These are phyloP conservation scores for Schizothorax lantsangensis DNA, from an alignment of 2,797 vertebrate species.

Conservation along the genomic window DNA sequence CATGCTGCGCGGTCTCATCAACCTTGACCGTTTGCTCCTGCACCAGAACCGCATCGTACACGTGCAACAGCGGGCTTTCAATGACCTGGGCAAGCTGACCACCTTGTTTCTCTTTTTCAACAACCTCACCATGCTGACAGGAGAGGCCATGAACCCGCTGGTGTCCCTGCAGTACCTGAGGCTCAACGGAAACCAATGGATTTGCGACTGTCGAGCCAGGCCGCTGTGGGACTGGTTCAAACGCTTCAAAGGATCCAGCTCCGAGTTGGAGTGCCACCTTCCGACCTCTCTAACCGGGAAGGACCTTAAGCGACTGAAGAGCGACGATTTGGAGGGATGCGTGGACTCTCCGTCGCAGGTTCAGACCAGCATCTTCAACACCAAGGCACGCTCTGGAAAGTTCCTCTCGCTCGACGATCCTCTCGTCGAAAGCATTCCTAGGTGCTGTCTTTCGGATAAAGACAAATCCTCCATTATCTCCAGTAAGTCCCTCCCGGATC, in stretches of 20 bases:
- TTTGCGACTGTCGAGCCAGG: slow-evolving; percentile 94
- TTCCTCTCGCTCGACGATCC: slow-evolving; percentile 81
- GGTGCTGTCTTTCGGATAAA: slow-evolving; percentile 90
- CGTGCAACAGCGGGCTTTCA: slow-evolving; percentile 89
- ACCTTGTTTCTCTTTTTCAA: slow-evolving; percentile 96
- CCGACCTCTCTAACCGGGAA: slow-evolving; percentile 84
- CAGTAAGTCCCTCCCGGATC: slow-evolving; percentile 83
- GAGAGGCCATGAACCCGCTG: slow-evolving; percentile 90
- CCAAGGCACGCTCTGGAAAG: slow-evolving; percentile 83
- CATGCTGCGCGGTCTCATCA: slow-evolving; percentile 90
- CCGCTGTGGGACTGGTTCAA: slow-evolving; percentile 98
- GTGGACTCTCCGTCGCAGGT: slow-evolving; percentile 82
- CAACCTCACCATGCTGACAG: slow-evolving; percentile 89
- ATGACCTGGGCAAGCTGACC: slow-evolving; percentile 90
- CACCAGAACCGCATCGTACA: slow-evolving; percentile 91
- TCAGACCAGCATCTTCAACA: slow-evolving; percentile 84
- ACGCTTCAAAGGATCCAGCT: slow-evolving; percentile 96
- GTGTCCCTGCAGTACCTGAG: slow-evolving; percentile 92
- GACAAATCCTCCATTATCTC: slow-evolving; percentile 94
- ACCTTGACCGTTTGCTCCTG: slow-evolving; percentile 91
- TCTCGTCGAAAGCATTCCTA: slow-evolving; percentile 77
- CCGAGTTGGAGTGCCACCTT: slow-evolving; percentile 89
- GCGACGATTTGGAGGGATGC: slow-evolving; percentile 88
- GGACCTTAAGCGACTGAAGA: slow-evolving; percentile 90
- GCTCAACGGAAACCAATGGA: slow-evolving; percentile 97